Percentiles rank a stretch among this genome's conserved stretches.
Evolutionary conservation across 1,140 invertebrate genomes (phyloP).

Genomic region (Carposina sasakii): DNA sequence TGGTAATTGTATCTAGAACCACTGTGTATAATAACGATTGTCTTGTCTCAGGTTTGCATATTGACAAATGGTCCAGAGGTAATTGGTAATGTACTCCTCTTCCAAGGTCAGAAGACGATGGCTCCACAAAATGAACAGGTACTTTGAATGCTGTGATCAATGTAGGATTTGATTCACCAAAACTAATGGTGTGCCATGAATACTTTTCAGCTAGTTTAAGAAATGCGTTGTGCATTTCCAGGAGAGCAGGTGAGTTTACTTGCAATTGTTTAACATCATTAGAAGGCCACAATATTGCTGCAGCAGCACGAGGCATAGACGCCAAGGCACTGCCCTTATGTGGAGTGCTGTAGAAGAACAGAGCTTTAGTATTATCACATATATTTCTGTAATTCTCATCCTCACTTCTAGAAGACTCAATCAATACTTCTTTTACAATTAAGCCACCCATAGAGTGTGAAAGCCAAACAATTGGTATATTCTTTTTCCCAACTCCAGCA

Average conservation of each 20-base stretch:
- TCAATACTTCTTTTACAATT: slow-evolving; percentile 79
- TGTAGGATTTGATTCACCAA: slow-evolving; percentile 82
- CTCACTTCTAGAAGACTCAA: slow-evolving; percentile 39
- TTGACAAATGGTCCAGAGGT: slow-evolving; percentile 82
- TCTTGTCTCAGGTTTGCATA: slow-evolving; percentile 84
- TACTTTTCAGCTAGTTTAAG: slow-evolving; percentile 70
- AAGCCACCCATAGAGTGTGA: slow-evolving; percentile 91
- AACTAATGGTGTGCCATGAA: slow-evolving; percentile 80
- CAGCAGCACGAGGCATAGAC: slow-evolving; percentile 77
- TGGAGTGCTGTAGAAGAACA: slow-evolving; percentile 87
- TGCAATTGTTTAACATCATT: slow-evolving; percentile 85
- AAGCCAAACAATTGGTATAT: slow-evolving; percentile 82
- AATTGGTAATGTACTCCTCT: slow-evolving; percentile 83
- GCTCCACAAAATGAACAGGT: slow-evolving; percentile 77
- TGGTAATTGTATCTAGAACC: slow-evolving; percentile 50
- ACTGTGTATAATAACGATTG: slow-evolving; percentile 62
- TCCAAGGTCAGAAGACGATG: slow-evolving; percentile 82
- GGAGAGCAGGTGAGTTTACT: slow-evolving; percentile 79
- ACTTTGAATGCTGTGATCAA: slow-evolving; percentile 76
- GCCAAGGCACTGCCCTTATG: slow-evolving; percentile 77
- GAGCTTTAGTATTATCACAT: slow-evolving; percentile 78
- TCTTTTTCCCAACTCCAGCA: slow-evolving; percentile 79
- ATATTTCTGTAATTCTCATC: slow-evolving; percentile 63
- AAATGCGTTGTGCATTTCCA: slow-evolving; percentile 79
- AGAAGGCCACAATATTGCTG: slow-evolving; percentile 82